Evolutionary conservation across 1,140 invertebrate genomes (phyloP).

Genomic region (Tenebrio molitor): DNA sequence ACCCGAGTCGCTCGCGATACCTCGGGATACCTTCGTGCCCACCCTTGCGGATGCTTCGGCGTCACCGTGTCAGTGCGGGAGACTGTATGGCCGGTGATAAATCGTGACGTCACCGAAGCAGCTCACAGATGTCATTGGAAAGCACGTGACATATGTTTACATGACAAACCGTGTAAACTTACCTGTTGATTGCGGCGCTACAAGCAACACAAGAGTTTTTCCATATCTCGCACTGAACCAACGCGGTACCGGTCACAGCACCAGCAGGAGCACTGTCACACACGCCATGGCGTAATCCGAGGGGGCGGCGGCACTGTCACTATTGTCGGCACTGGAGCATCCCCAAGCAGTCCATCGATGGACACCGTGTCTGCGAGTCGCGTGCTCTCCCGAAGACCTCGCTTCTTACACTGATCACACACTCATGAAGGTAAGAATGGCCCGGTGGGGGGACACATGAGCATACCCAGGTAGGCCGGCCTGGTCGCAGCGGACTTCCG

Average conservation of each 20-base stretch:
- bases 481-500: conserved; percentile 56
- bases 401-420: conserved; percentile 67
- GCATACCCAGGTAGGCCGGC: conserved; percentile 62
- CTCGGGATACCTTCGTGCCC: no score
- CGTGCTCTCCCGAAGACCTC: conserved; percentile 64
- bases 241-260: no score
- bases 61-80: no score
- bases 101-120: conserved; percentile 7
- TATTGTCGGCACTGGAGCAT: conserved; percentile 33
- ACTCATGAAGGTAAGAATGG: conserved; percentile 66
- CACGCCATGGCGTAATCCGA: conserved; percentile 23
- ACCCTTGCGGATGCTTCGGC: no score
- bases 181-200: conserved; percentile 48
- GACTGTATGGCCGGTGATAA: background rate
- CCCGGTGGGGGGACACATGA: conserved; percentile 64
- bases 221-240: background rate
- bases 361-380: conserved; percentile 52
- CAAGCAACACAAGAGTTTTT: background rate
- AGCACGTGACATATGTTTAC: conserved; percentile 46
- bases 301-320: conserved; percentile 23
- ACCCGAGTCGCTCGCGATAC: no score
- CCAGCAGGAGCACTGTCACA: no score
- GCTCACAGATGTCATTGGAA: conserved; percentile 38
- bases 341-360: conserved; percentile 57
- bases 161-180: conserved; percentile 35